Evolutionary conservation across 1,140 invertebrate species (phyloP), one percentile per base, ranked within the genome.

Genomic region (Plodia interpunctella): DNA sequence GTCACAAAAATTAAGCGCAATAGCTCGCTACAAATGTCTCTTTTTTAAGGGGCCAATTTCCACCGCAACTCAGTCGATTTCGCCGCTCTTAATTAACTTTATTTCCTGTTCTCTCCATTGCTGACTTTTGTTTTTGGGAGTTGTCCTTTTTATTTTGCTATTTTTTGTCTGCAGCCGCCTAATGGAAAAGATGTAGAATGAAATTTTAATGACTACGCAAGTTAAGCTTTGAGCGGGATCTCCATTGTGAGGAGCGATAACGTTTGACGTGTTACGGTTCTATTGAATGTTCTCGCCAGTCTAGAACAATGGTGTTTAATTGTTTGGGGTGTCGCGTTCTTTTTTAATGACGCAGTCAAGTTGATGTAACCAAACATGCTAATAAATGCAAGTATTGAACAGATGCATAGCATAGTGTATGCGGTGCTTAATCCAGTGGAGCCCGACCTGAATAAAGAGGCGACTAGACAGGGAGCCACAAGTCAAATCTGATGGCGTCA

Each of bases 1-100:
- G 84, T 88, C 86, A 85, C 86, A 87, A 87, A 88, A 88, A 88
- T 88, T 88, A 88, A 87, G 78, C 86, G 82, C 83, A 87, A 87
- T 85, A 85, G 78, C 83, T 80, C 64, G 83, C 86, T 86, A 88
- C 86, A 88, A 88, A 88, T 87, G 86, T 87, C 81, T 88, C 86
- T 86, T 86, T 88, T 88, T 88, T 85, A 85, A 83, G 75, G 81
- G 81, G 78, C 81, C 86, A 87, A 88, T 87, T 88, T 88, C 81
- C 83, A 88, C 86, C 83, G 83, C 86, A 87, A 83, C 86, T 87
- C 83, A 88, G 86, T 87, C 86, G 83, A 88, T 88, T 88, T 86
- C 81, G 84, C 83, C 75, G 81, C 86, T 87, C 83, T 88, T 88
- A 88, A 88, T 88, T 88, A 88, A 88, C 86, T 88, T 88, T 88